Conservation (phyloP, 2,797 vertebrate genomes). For the Cryptoprocta ferox region DNA sequence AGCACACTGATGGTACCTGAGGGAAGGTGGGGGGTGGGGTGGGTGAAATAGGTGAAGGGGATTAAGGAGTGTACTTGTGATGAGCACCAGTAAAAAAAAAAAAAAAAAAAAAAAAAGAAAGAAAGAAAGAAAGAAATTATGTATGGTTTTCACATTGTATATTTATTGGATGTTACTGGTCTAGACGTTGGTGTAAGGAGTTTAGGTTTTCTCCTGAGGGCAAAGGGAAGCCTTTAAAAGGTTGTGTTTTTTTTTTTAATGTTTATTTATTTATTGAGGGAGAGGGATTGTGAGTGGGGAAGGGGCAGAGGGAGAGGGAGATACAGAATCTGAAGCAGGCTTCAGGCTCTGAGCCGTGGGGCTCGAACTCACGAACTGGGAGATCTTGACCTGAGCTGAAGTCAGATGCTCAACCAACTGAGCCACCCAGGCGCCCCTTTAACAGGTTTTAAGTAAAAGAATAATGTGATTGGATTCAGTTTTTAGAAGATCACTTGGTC, state of each 20-base stretch:
- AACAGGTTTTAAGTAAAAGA: not conserved
- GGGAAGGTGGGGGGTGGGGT: not conserved
- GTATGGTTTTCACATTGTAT: not conserved
- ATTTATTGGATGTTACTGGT: not conserved
- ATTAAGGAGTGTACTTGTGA: no score
- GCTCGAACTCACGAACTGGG: no score
- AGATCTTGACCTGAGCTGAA: no score
- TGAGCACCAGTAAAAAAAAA: not conserved
- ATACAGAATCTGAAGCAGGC: no score
- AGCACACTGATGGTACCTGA: not conserved
- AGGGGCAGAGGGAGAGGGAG: no score
- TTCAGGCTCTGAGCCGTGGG: no score
- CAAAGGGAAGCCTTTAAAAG: not conserved
- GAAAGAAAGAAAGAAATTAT: not conserved
- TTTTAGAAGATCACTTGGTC: not conserved
- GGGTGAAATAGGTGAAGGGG: not conserved
- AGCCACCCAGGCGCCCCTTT: no score
- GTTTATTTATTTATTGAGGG: no score
- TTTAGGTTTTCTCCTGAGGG: not conserved
- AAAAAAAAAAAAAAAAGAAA: not conserved
- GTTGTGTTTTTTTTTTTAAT: no score
- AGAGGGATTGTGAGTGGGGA: no score
- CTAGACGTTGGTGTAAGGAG: not conserved
- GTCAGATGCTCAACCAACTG: no score
- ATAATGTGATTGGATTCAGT: not conserved